Evolutionary conservation across 1,140 invertebrate species (phyloP), one percentile per base, ranked within the genome.

Genomic region (Muscidifurax raptorellus): DNA sequence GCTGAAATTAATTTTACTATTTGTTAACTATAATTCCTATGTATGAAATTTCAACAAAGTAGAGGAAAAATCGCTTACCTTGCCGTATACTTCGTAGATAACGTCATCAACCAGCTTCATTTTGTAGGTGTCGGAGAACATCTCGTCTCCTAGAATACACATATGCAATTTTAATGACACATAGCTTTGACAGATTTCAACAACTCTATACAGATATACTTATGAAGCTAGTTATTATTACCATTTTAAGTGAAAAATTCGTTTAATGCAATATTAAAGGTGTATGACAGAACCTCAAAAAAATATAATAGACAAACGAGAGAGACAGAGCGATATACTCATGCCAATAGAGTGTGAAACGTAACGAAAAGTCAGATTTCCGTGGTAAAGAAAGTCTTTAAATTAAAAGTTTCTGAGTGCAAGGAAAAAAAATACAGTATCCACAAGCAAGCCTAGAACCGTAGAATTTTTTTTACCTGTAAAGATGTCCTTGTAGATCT

Each of bases 121-220:
- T 94, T 97, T 99, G 92, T 98, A 99, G n/a, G 97, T 97, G 93
- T 99, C 98, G 59, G 98, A 98, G 94, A 99, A 99, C 96, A 99
- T 98, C 94, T 99, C 98, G 93, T 99, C 98, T 89, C 97, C 98
- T 97, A 94, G 82, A 90, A 91, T 88, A 78, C 83, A 40, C 36
- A 74, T 40, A 32, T 36, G 32, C 27, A 74, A 74, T 32, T 36
- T 74, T 32, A 36, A n/a, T 28, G 28, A 28, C 27, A 2, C 25
- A 13, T 69, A 69, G 84, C 71, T 36, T 82, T 22, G 32, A 86
- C 85, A 76, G 82, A 83, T 87, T 85, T n/a, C 47, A 0, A 27
- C 2, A 69, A 5, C 4, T 15, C 12, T 67, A 72, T 76, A 27
- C n/a, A 30, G 27, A 80, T 69, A 25, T 30, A 66, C 59, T 69